phyloP scores from a whole-genome alignment of 2,888 invertebrate genomes.

The Oligia latruncula region DNA sequence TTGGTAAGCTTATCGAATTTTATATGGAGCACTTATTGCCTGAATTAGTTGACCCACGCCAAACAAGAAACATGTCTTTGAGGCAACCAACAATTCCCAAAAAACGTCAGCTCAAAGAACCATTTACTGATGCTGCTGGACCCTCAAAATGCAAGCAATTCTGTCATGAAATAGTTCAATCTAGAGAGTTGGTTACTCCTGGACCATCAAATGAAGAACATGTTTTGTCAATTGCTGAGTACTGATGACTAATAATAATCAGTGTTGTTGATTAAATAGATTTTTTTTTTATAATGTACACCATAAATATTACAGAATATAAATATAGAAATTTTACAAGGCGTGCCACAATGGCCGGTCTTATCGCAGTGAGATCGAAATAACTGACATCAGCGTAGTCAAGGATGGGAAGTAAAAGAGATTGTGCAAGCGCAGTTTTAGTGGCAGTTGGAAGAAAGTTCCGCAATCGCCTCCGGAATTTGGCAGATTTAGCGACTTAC shows the following conservation, averaged over 20 bases:
- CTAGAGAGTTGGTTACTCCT: background rate
- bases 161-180: background rate
- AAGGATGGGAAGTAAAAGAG: no score
- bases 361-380: no score
- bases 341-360: no score
- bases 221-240: background rate
- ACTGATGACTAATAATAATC: background rate
- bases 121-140: background rate
- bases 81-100: background rate
- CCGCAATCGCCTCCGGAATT: no score
- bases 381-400: no score
- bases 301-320: no score
- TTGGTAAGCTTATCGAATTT: conserved; percentile 10
- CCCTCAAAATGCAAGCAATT: background rate
- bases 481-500: no score
- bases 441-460: no score
- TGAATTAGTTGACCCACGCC: conserved; percentile 4
- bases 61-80: conserved; percentile 3
- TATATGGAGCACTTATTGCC: conserved; percentile 17
- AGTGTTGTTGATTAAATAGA: no score
- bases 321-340: no score
- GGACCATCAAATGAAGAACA: background rate
- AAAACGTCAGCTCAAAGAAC: background rate
- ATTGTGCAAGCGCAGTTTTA: no score
- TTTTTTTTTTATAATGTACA: no score